Evolutionary conservation across 2,797 vertebrate genomes (phyloP), one percentile per base, ranked within the genome.

Genomic region (Danio tinwini): DNA sequence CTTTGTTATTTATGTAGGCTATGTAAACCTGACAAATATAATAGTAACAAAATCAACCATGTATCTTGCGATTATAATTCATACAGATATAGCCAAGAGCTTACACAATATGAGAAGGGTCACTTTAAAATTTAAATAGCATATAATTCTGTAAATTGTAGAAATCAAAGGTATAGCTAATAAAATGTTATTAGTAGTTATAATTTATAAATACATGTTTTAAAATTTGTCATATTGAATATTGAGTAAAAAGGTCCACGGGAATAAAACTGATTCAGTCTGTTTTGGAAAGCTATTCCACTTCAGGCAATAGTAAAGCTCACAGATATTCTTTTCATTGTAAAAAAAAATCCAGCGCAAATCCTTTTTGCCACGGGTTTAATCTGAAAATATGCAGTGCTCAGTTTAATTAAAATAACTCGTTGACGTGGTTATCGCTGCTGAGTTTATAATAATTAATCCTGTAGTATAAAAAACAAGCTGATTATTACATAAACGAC

Each of bases 391-490:
- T 47, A 16, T 2, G 12, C 55, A 62, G 16, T 13, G 14, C 8
- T 44, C 13, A 8, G 6, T 76, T 65, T 44, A 65, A 65, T 76
- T 76, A 42, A 56, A 44, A 56, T 13, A 44, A 21, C 2, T 19
- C 2, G 12, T 44, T 45, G 14, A 13, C 49, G 7, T 21, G 50
- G 17, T 42, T 75, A 53, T 13, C 11, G 7, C 5, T 16, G 11
- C 47, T 39, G 16, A 11, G 0, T 67, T 67, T 17, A 21, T 17
- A n/a, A 44, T 44, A 50, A 62, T 64, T 55, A 6, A n/a, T 29
- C 61, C 13, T 11, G n/a, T 7, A 29, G 50, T 67, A 39, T 47
- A 44, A 56, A 56, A 67, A 76, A 13, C 50, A 76, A 56, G 21
- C 14, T 37, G 49, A 44, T n/a, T 55, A 37, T 44, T 39, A 56